These are phyloP conservation scores for Pao palembangensis DNA, from an alignment of 2,113 vertebrate species.

Conservation along the genomic window DNA sequence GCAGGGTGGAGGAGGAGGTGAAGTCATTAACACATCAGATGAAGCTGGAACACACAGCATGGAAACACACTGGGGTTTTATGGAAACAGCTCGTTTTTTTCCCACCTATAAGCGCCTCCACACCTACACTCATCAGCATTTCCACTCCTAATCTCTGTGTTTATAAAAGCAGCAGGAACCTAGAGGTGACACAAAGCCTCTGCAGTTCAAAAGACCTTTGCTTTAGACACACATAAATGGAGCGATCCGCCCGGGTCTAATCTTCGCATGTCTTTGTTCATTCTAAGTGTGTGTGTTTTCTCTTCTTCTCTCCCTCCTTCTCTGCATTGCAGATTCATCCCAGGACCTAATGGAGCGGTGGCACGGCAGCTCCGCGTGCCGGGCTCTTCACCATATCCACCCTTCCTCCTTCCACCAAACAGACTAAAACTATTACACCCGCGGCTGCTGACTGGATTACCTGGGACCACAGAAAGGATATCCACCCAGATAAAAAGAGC, in stretches of 20 bases:
- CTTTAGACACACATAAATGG: slow-evolving; percentile 43
- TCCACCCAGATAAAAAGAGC: slow-evolving; percentile 67
- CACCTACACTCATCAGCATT: slow-evolving; percentile 27
- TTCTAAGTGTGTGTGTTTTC: slow-evolving; percentile 71
- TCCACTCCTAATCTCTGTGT: slow-evolving; percentile 28
- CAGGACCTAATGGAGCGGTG: slow-evolving; percentile 86
- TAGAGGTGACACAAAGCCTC: slow-evolving; percentile 55
- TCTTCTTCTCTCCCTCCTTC: slow-evolving; percentile 41
- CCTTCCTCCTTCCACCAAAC: slow-evolving; percentile 69
- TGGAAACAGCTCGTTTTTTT: slow-evolving; percentile 3
- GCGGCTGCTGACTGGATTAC: slow-evolving; percentile 87
- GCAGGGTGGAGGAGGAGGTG: not conserved
- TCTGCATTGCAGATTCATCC: slow-evolving; percentile 92
- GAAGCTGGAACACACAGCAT: slow-evolving; percentile 46
- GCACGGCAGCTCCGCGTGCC: slow-evolving; percentile 57
- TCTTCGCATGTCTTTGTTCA: slow-evolving; percentile 59
- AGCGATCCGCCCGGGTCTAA: slow-evolving; percentile 51
- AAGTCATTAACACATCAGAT: slow-evolving; percentile 22
- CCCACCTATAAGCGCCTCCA: slow-evolving; percentile 12
- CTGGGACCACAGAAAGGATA: slow-evolving; percentile 74
- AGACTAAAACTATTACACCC: slow-evolving; percentile 81
- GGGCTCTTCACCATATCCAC: slow-evolving; percentile 65
- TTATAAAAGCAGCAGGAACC: slow-evolving; percentile 36
- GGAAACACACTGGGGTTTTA: slow-evolving; percentile 35
- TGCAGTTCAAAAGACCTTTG: slow-evolving; percentile 54